These are phyloP conservation scores for Nansenia antarctica DNA, from an alignment of 2,113 vertebrate species.

Conservation along the genomic window DNA sequence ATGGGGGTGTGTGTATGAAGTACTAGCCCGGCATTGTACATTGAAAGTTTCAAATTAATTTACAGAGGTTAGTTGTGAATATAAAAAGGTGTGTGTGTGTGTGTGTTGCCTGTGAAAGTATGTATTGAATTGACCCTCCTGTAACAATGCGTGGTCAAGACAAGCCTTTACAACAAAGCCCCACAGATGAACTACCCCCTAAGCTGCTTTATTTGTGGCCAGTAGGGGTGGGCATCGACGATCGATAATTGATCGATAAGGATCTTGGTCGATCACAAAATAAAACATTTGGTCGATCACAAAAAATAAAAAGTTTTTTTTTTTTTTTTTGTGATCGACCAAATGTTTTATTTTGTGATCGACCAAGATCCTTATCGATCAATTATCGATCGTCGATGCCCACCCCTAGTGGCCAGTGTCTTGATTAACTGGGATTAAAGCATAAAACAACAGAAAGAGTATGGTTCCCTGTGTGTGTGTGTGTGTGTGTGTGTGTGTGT, in stretches of 20 bases:
- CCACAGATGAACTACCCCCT: conserved; percentile 25
- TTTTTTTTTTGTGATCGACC: no score
- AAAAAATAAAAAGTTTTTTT: no score
- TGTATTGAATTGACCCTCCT: conserved; percentile 3
- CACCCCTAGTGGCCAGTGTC: conserved; percentile 11
- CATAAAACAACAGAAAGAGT: conserved; percentile 21
- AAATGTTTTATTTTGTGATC: no score
- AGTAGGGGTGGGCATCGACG: no score
- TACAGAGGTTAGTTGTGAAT: background rate
- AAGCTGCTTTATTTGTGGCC: conserved; percentile 17
- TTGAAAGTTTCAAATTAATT: background rate
- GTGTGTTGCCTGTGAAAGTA: conserved; percentile 44
- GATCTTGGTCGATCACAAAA: no score
- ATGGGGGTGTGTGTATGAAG: conserved; percentile 45
- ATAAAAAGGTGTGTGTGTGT: conserved; percentile 19
- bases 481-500: conserved; percentile 6
- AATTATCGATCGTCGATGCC: no score
- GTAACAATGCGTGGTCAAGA: conserved; percentile 32
- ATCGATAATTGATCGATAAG: no score
- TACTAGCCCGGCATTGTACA: background rate
- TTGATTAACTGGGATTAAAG: conserved; percentile 22
- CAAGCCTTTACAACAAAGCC: conserved; percentile 21
- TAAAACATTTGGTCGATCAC: no score
- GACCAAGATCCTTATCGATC: no score
- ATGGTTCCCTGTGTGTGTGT: background rate